Evolutionary conservation across 1,140 invertebrate species (phyloP), one percentile per base, ranked within the genome.

Genomic region (Bombus picipes): DNA sequence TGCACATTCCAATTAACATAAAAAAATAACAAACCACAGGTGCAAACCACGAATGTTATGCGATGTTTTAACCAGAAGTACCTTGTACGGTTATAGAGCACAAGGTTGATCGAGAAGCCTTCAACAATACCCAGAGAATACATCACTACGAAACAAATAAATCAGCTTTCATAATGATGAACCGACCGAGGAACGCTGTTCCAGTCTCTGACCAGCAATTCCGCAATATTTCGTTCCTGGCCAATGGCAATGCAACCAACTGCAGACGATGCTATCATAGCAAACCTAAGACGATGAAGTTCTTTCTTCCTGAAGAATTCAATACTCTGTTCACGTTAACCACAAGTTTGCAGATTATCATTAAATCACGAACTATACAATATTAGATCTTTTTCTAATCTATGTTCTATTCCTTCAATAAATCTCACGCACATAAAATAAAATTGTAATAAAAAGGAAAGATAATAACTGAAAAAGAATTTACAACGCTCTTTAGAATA

Each of bases 61-160:
- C n/a, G 75, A 59, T 1, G n/a, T 8, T 79, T 68, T 68, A 70
- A 74, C 34, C 72, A 72, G 77, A 75, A 78, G 80, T 88, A 88
- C 88, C 89, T 86, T 92, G 86, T 87, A 91, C 87, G 87, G 84
- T 78, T 86, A 90, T 89, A 72, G 87, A 85, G 90, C 88, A 90
- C 90, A 92, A 92, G 90, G 90, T 91, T 92, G 88, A 71, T 81
- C 18, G 83, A 70, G 66, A 53, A 83, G 41, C 57, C 70, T 80
- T 74, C 47, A 47, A 68, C 59, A 47, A 81, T 43, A 82, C 15
- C 25, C 70, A 68, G 62, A 72, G 62, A 65, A 86, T 68, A 66
- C 18, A 32, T 25, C 32, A 22, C 43, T 43, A 22, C 9, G 34
- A 53, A 39, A 39, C 10, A 34, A 39, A 53, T 81, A 70, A 70